Percentiles rank a stretch among this genome's conserved stretches.
These are phyloP conservation scores for Lissonota sp. DNA, from an alignment of 2,888 invertebrate species.

Conservation along the genomic window DNA sequence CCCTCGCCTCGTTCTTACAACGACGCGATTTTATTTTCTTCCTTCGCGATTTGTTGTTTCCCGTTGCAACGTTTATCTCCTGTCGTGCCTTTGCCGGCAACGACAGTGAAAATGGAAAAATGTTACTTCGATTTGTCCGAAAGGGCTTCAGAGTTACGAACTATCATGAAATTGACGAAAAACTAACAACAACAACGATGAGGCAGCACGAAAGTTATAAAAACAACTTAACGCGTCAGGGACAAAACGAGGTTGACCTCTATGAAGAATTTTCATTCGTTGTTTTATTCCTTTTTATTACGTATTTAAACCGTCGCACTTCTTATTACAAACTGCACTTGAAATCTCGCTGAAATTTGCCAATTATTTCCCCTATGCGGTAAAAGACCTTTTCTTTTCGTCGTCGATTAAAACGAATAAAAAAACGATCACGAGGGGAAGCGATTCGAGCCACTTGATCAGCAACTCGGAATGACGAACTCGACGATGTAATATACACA, in stretches of 20 bases:
- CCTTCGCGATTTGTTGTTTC: constrained; percentile 36
- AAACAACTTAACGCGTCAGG: neutral
- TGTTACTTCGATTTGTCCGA: constrained; percentile 64
- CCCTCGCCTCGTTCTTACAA: constrained; percentile 1
- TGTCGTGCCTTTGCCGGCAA: constrained; percentile 52
- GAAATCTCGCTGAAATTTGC: too few relatives aligned
- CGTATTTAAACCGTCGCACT: constrained; percentile 6
- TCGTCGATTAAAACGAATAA: neutral
- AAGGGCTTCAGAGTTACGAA: constrained; percentile 64
- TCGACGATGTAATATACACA: neutral
- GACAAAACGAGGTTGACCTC: constrained; percentile 3
- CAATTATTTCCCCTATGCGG: too few relatives aligned
- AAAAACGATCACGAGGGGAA: constrained; percentile 4
- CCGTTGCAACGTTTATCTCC: constrained; percentile 24
- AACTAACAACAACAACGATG: constrained; percentile 11
- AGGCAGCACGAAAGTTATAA: neutral
- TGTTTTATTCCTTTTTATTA: neutral
- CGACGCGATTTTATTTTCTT: constrained; percentile 7
- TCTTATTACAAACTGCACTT: constrained; percentile 20
- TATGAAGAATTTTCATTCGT: constrained; percentile 2
- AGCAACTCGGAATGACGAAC: constrained; percentile 31
- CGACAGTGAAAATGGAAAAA: constrained; percentile 65
- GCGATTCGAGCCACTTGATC: constrained; percentile 7
- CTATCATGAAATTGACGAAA: constrained; percentile 51
- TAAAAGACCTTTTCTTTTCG: constrained; percentile 9